These are phyloP conservation scores for Nemapogon koenigi DNA, from an alignment of 2,888 invertebrate species.

Conservation along the genomic window DNA sequence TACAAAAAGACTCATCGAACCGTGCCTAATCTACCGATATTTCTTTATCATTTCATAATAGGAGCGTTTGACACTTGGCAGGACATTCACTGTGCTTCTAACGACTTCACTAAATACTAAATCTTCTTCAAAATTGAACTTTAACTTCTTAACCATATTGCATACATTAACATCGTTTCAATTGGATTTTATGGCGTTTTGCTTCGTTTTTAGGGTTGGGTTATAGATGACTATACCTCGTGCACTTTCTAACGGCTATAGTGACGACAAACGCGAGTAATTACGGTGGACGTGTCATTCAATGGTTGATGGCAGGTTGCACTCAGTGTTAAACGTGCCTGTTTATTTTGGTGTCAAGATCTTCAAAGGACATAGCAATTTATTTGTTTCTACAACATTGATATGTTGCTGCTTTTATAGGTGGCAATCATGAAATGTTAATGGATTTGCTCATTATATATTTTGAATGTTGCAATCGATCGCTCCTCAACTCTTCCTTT, in stretches of 20 bases:
- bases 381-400: no score
- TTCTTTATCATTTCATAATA: slow-evolving; percentile 40
- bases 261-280: slow-evolving; percentile 26
- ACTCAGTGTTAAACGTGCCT: slow-evolving; percentile 4
- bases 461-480: no score
- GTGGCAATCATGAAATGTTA: no score
- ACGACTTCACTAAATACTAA: slow-evolving; percentile 13
- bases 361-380: no score
- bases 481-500: no score
- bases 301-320: slow-evolving; percentile 9
- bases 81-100: slow-evolving; percentile 16
- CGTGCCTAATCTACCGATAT: slow-evolving; percentile 41
- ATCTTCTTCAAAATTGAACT: background rate
- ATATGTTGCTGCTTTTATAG: no score
- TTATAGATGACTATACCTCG: slow-evolving; percentile 33
- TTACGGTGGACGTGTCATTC: slow-evolving; percentile 17
- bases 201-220: slow-evolving; percentile 16
- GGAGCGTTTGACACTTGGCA: slow-evolving; percentile 26
- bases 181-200: slow-evolving; percentile 11
- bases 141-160: background rate
- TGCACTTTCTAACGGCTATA: slow-evolving; percentile 26
- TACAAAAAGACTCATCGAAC: slow-evolving; percentile 30
- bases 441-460: no score
- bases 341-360: no score
- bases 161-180: background rate